Base-by-base conservation (phyloP, 1,140 invertebrate species). In the Drosophila lacteicornis region DNA sequence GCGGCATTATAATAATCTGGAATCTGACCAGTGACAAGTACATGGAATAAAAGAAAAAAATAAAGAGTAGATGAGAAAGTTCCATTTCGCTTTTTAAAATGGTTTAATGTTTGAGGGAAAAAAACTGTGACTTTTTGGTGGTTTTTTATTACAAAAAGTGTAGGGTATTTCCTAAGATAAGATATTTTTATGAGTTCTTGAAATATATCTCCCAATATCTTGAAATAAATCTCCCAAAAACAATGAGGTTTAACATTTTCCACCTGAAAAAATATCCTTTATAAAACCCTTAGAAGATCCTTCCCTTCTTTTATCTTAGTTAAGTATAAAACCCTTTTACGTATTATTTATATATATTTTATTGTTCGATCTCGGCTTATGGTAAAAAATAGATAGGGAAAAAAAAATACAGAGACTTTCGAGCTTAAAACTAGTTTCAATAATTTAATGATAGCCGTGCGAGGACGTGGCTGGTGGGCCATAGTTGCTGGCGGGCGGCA, bases 361-460 rank as follows among this genome's bases (percentile, higher is more conserved):
- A 62, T 70, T 71, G n/a, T 45, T 33, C 30, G 6, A 27, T 46
- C 12, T 62, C 17, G 63, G n/a, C 61, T 66, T 65, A 49, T 27
- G 6, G 13, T 55, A 68, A n/a, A 61, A 46, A 58, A 49, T 45
- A 63, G 61, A 71, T 63, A 69, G 19, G 50, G 36, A 43, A 71
- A 65, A 71, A 65, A 56, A 22, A 65, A 58, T 36, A 61, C 47
- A 43, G 17, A 50, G 45, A 22, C 47, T 40, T 11, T 30, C 19
- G 22, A 15, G 2, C 45, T 58, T 49, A 61, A 33, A 62, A 60
- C 12, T 77, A 60, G 2, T 45, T 57, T 8, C 17, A 66, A 79
- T 87, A 81, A 86, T 61, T 80, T 87, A 88, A 51, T 84, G 80
- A 46, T 87, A 87, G 22, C 74, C 74, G 27, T 90, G 80, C 8